phyloP scores from a whole-genome alignment of 2,797 vertebrate genomes.

The Chelonia mydas region DNA sequence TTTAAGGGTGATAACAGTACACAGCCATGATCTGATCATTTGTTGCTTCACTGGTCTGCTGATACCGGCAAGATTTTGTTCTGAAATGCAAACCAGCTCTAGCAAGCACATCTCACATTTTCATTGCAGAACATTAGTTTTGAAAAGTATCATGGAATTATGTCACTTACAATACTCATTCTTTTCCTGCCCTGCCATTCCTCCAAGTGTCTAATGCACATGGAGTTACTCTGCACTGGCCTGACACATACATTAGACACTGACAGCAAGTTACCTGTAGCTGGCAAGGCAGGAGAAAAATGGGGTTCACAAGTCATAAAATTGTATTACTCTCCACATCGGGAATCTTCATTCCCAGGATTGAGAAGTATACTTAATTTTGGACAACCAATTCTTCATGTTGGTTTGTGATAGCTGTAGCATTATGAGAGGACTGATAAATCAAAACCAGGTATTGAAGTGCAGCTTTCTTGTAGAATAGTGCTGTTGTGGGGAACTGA shows the following conservation, averaged over 20 bases:
- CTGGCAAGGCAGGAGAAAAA: slow-evolving; percentile 9
- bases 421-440: neutral
- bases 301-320: neutral
- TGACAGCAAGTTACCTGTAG: slow-evolving; percentile 11
- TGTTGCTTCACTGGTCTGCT: neutral
- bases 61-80: neutral
- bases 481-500: neutral
- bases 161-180: neutral
- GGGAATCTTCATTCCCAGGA: neutral
- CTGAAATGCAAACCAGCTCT: slow-evolving; percentile 10
- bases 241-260: neutral
- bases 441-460: neutral
- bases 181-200: neutral
- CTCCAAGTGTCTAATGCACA: accelerated
- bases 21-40: neutral
- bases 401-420: slow-evolving; percentile 7
- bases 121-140: neutral
- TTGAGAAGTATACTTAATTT: neutral
- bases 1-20: neutral
- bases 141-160: neutral
- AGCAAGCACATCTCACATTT: neutral
- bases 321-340: accelerated
- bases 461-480: neutral
- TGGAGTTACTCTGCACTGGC: neutral
- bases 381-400: slow-evolving; percentile 8